Evolutionary conservation across 2,797 vertebrate genomes (phyloP), one percentile per base, ranked within the genome.

Genomic region (Pagetopsis macropterus): DNA sequence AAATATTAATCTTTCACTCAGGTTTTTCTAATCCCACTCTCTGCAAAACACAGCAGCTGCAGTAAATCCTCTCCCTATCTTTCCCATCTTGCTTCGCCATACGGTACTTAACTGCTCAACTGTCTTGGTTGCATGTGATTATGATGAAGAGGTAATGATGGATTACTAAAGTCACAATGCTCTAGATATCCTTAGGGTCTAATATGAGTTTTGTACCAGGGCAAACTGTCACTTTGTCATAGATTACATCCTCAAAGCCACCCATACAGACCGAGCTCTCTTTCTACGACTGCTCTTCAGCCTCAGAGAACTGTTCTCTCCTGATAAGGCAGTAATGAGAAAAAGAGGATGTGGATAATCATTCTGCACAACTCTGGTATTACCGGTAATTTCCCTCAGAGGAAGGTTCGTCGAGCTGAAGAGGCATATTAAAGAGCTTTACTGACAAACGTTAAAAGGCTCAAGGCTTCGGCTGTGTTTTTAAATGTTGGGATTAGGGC

Each of bases 301-400:
- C 86, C 85, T 88, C 64, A 19, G 78, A 88, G 87, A 90, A 89
- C 90, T 90, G 88, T 81, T 88, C 78, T 82, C 58, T 54, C 78
- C 88, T 85, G 91, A 93, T 93, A 93, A 93, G 89, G 72, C 60
- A 12, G 83, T 92, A 90, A 92, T 92, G 88, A 91, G 88, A 89
- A 88, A 92, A 88, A 87, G 80, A 85, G 79, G 86, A 87, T 77
- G 87, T 88, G 88, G 85, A 89, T 92, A 91, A 91, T 92, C 85
- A 85, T 84, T 91, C 82, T 84, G 85, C 83, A 90, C 87, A 86
- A 79, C 88, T 82, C 78, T 87, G 80, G 83, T 87, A 88, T 92
- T 92, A 91, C 92, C 92, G 93, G 93, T 94, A 92, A 94, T 94
- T 93, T 92, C 78, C 77, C 86, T 87, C 75, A 76, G 87, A 89